These are phyloP conservation scores for Xestia sexstrigata DNA, from an alignment of 2,888 invertebrate species.

Conservation along the genomic window DNA sequence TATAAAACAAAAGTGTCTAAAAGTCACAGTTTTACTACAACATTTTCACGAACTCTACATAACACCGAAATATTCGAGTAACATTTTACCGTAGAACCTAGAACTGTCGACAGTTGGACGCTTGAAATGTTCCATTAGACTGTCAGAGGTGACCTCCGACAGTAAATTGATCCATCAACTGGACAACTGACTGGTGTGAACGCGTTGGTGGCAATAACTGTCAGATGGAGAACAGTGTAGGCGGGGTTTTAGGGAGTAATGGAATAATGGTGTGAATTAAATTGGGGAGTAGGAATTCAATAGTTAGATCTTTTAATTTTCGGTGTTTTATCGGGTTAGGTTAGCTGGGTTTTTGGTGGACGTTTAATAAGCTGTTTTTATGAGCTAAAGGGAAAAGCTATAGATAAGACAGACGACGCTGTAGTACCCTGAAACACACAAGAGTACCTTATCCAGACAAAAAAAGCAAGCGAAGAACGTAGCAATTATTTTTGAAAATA, in stretches of 20 bases:
- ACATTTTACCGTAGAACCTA: background rate
- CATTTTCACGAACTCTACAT: background rate
- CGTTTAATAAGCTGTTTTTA: background rate
- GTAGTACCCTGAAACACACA: background rate
- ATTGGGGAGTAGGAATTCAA: background rate
- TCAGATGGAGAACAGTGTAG: constrained; percentile 17
- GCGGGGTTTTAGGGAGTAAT: constrained; percentile 9
- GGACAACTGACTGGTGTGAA: constrained; percentile 32
- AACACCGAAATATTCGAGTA: constrained; percentile 43
- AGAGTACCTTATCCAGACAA: background rate
- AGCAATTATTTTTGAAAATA: background rate
- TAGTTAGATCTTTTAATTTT: background rate
- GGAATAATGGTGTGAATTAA: background rate
- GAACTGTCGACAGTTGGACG: constrained; percentile 38
- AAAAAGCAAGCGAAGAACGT: background rate
- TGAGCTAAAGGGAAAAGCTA: background rate
- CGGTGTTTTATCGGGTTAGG: background rate
- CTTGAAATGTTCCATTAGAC: constrained; percentile 44
- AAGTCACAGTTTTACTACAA: background rate
- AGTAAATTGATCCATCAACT: constrained; percentile 42
- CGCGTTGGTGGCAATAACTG: constrained; percentile 23
- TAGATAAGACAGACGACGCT: background rate
- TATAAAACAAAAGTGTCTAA: background rate
- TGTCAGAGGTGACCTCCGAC: constrained; percentile 45
- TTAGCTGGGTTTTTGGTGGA: background rate